Evolutionary conservation across 2,113 vertebrate species (phyloP).

Genomic region (Scophthalmus maximus): DNA sequence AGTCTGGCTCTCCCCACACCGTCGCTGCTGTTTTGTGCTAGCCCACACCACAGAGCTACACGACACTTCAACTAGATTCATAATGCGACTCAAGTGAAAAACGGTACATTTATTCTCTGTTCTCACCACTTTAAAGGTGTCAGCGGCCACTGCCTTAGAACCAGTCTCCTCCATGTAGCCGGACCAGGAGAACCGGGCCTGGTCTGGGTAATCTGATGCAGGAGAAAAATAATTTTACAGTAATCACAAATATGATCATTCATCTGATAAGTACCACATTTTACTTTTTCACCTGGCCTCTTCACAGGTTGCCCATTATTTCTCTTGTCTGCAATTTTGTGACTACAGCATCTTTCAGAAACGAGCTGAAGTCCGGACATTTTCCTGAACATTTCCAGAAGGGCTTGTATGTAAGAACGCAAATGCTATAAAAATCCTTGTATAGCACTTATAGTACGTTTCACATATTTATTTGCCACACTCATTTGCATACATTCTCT

Average conservation of each 20-base stretch:
- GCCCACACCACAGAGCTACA: too few species aligned
- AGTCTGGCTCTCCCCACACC: too few species aligned
- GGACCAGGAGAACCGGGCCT: constrained; percentile 93
- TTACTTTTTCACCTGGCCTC: neutral
- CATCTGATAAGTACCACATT: neutral
- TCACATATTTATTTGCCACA: neutral
- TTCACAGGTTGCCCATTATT: neutral
- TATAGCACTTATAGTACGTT: neutral
- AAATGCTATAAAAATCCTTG: too few species aligned
- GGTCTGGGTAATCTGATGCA: constrained; percentile 91
- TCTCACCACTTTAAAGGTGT: constrained; percentile 93
- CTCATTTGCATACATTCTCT: neutral
- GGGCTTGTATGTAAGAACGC: too few species aligned
- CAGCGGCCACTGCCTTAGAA: constrained; percentile 88
- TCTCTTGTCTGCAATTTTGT: neutral
- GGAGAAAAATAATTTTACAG: neutral
- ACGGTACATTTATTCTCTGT: neutral
- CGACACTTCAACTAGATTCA: neutral
- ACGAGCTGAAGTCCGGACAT: too few species aligned
- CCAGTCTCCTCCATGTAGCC: constrained; percentile 94
- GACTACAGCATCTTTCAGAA: too few species aligned
- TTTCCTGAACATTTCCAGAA: too few species aligned
- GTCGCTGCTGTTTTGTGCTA: too few species aligned
- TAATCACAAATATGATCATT: neutral
- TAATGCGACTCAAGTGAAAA: neutral